Evolutionary conservation across 2,888 invertebrate species (phyloP).

Genomic region (Stenurella melanura): DNA sequence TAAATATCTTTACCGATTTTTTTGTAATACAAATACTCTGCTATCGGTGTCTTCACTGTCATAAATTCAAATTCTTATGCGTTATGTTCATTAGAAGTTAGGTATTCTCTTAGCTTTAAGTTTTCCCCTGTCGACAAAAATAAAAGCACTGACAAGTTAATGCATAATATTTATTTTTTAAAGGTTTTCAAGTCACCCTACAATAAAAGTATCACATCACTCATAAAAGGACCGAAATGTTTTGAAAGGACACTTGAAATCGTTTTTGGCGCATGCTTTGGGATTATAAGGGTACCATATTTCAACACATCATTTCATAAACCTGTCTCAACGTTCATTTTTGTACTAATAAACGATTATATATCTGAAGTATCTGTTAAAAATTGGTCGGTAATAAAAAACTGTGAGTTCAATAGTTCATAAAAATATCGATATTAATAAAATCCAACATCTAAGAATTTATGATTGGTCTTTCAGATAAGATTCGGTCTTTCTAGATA

Average conservation of each 20-base stretch:
- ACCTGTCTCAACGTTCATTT: constrained; percentile 60
- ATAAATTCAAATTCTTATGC: too few species aligned
- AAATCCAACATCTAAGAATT: constrained; percentile 33
- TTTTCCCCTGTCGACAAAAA: neutral
- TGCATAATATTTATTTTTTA: constrained; percentile 11
- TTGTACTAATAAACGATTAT: constrained; percentile 50
- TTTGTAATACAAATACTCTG: too few species aligned
- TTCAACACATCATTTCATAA: constrained; percentile 64
- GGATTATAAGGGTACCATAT: constrained; percentile 46
- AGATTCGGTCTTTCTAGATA: constrained; percentile 32
- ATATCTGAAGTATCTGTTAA: constrained; percentile 42
- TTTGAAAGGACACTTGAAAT: constrained; percentile 42
- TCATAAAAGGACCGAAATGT: constrained; percentile 41
- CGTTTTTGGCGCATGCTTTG: constrained; percentile 47
- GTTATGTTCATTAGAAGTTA: too few species aligned
- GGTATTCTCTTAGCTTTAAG: too few species aligned
- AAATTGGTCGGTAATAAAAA: constrained; percentile 37
- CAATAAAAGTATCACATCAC: constrained; percentile 39
- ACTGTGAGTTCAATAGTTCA: constrained; percentile 30
- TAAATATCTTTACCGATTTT: too few species aligned
- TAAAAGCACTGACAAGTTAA: constrained; percentile 22
- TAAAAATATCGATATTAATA: constrained; percentile 40
- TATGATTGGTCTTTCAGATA: constrained; percentile 37
- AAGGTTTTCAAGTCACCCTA: neutral
- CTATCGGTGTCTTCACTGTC: too few species aligned